Evolutionary conservation across 2,888 invertebrate species (phyloP).

Genomic region (Tachina grossa): DNA sequence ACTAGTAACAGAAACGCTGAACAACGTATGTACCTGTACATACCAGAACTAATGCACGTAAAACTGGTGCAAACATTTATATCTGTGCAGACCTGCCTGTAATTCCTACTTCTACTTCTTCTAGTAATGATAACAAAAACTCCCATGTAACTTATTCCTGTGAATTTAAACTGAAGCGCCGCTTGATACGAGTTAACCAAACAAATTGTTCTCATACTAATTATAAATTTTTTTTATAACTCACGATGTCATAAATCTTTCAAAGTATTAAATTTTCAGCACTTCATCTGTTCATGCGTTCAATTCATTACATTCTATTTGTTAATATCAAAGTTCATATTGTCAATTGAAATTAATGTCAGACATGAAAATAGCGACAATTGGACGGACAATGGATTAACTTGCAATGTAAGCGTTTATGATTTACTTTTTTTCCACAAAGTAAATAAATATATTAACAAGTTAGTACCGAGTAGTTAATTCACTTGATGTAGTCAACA

Average conservation of each 20-base stretch:
- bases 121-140: not conserved
- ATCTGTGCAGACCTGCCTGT: too few species aligned
- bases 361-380: conserved; percentile 35
- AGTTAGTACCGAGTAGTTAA: not conserved
- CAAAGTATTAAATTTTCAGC: conserved; percentile 52
- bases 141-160: not conserved
- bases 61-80: too few species aligned
- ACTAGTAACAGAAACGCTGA: too few species aligned
- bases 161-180: conserved; percentile 45
- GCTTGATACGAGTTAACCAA: conserved; percentile 12
- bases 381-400: conserved; percentile 3
- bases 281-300: not conserved
- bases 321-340: conserved; percentile 59
- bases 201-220: conserved; percentile 47
- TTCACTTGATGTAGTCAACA: not conserved
- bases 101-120: too few species aligned
- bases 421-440: not conserved
- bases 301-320: conserved; percentile 31
- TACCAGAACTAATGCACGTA: too few species aligned
- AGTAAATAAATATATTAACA: conserved; percentile 13
- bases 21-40: too few species aligned
- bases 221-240: conserved; percentile 16
- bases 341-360: conserved; percentile 61
- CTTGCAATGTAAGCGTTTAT: not conserved
- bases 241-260: conserved; percentile 67